Evolutionary conservation across 2,113 vertebrate genomes (phyloP).

Genomic region (Paratilapia polleni): DNA sequence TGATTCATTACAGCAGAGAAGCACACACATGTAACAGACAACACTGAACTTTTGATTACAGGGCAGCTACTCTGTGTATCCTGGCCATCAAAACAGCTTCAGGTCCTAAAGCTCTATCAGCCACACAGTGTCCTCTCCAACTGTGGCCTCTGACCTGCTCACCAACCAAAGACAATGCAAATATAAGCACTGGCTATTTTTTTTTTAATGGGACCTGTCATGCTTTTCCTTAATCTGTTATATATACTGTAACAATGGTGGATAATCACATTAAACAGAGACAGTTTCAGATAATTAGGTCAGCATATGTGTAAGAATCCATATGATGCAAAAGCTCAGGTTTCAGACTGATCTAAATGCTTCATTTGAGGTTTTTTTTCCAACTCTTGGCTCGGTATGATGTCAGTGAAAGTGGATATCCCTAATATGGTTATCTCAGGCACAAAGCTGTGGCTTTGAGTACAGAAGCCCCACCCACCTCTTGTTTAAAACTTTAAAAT

Average conservation of each 20-base stretch:
- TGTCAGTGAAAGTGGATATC: neutral
- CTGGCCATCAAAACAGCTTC: neutral
- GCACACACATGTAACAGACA: neutral
- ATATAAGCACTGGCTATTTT: neutral
- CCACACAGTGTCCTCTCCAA: neutral
- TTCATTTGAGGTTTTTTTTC: neutral
- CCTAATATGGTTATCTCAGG: neutral
- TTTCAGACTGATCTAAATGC: neutral
- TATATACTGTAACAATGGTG: neutral
- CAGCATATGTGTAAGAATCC: neutral
- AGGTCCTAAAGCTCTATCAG: neutral
- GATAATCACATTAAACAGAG: neutral
- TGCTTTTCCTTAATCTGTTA: neutral
- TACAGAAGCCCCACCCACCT: neutral
- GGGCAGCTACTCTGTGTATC: neutral
- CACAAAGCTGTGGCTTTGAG: no score
- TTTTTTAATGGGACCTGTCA: neutral
- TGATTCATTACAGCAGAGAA: conserved; percentile 11
- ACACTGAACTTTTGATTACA: conserved; percentile 17
- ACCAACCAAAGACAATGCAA: neutral
- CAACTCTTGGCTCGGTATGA: neutral
- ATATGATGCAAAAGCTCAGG: neutral
- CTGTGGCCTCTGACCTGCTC: neutral
- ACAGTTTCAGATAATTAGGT: no score
- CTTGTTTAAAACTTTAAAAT: neutral